Conservation (phyloP, 2,113 vertebrate species). For the Ceyx melanurus region DNA sequence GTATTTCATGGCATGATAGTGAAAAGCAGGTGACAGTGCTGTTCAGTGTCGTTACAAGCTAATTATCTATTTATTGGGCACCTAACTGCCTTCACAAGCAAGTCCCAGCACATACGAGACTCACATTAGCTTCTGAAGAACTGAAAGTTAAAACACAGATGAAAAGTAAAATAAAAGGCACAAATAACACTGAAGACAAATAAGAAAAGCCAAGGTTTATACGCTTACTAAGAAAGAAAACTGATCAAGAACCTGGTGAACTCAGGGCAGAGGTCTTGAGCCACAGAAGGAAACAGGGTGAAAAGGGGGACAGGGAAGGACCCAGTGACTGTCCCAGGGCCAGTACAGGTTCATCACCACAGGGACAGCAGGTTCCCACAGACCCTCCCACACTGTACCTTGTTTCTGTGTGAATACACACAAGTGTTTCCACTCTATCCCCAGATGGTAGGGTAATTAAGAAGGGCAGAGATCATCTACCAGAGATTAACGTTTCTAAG, state of each 20-base stretch:
- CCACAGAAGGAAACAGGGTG: accelerated
- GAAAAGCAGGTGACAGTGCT: neutral
- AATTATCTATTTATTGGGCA: accelerated
- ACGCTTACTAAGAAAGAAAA: neutral
- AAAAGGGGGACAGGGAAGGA: neutral
- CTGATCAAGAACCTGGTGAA: accelerated
- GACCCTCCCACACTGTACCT: accelerated
- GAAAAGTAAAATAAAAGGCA: neutral
- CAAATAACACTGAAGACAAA: neutral
- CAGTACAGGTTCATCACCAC: accelerated
- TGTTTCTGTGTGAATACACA: accelerated
- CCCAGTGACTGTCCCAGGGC: accelerated
- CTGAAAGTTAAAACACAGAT: neutral
- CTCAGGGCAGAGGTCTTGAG: neutral
- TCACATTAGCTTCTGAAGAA: neutral
- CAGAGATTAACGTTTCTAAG: accelerated
- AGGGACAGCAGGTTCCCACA: neutral
- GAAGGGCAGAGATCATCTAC: neutral
- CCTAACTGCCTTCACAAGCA: neutral
- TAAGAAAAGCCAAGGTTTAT: neutral
- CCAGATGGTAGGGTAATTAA: accelerated
- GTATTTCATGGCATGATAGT: accelerated
- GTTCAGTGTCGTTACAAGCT: neutral
- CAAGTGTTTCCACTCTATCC: accelerated
- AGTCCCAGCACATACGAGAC: neutral